Conservation (phyloP, 2,113 vertebrate species). For the Dendrocopos noguchii region DNA sequence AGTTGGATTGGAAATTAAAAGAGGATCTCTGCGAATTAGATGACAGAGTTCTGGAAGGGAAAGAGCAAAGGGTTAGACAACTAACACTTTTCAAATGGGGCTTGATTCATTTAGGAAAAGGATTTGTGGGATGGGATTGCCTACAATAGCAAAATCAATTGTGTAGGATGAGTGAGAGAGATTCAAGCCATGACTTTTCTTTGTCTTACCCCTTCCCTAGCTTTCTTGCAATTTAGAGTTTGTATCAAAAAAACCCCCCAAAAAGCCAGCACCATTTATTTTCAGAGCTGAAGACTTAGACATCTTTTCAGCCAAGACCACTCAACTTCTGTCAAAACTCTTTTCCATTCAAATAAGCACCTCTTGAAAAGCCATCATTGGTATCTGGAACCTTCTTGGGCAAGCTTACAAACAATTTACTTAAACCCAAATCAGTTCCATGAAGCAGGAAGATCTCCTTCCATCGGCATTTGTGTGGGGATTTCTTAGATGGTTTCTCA, state of each 20-base stretch:
- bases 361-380: neutral
- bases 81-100: neutral
- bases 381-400: neutral
- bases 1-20: conserved; percentile 48
- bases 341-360: neutral
- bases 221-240: neutral
- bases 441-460: neutral
- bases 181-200: neutral
- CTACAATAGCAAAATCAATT: neutral
- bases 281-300: neutral
- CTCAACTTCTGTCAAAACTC: neutral
- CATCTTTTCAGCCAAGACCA: neutral
- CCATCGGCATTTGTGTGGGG: neutral
- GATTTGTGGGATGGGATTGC: neutral
- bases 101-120: neutral
- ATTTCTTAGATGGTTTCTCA: neutral
- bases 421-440: neutral
- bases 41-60: neutral
- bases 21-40: conserved; percentile 18
- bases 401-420: neutral
- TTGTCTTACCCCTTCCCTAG: neutral
- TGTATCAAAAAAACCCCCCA: neutral
- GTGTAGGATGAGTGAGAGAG: neutral
- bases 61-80: neutral
- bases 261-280: neutral